These are phyloP conservation scores for Pogonocichla stellata DNA, from an alignment of 2,113 vertebrate species.

Conservation along the genomic window DNA sequence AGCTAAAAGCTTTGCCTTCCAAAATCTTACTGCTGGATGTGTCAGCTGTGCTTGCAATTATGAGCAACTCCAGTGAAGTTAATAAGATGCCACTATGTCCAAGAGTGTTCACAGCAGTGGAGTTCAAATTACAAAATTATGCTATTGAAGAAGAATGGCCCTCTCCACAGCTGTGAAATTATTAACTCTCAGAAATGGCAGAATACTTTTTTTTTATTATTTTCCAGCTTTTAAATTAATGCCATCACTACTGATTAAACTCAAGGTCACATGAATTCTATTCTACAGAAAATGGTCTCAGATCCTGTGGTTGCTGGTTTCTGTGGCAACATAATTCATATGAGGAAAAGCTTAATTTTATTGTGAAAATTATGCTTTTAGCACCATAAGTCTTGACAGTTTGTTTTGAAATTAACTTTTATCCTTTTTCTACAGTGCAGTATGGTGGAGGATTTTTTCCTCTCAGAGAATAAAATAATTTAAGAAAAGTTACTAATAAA, in stretches of 20 bases:
- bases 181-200: background rate
- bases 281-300: background rate
- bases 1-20: background rate
- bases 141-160: background rate
- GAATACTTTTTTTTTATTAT: background rate
- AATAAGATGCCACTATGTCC: background rate
- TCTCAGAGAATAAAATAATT: background rate
- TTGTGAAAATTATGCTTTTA: conserved; percentile 17
- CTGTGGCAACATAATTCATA: conserved; percentile 39
- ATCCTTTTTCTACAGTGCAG: background rate
- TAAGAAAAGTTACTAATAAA: background rate
- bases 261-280: background rate
- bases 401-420: conserved; percentile 14
- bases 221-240: conserved; percentile 12
- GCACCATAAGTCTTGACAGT: background rate
- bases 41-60: background rate
- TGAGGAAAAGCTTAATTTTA: background rate
- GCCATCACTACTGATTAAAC: background rate
- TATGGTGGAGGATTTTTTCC: background rate
- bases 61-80: background rate
- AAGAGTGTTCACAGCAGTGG: background rate
- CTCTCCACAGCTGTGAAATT: background rate
- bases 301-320: background rate
- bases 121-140: conserved; percentile 2
- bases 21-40: background rate